Base-by-base conservation (phyloP, 2,113 vertebrate genomes). In the Sclerurus mexicanus region DNA sequence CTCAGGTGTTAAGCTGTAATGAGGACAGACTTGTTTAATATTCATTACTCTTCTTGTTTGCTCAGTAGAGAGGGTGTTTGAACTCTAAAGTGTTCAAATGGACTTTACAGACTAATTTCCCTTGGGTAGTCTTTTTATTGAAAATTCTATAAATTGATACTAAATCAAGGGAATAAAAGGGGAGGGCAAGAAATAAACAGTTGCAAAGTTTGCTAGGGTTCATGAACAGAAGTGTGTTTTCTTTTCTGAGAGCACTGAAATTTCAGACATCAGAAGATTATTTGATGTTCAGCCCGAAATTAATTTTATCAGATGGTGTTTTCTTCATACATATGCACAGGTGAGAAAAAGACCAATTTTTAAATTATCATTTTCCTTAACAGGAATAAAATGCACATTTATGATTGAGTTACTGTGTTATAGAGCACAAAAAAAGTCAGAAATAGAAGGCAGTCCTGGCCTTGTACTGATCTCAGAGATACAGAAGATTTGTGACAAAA, bases 71-170 rank as follows among this genome's bases (percentile, higher is more conserved):
- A 91, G 20, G 9, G 13, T 55, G 90, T 93, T 85, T 93, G 89
- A 91, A 93, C 63, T 74, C 60, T 12, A 21, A 71, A 59, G 22
- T 49, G 40, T 74, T 90, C 72, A 96, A 88, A 88, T 80, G 90
- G 87, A 90, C 92, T 90, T 94, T n/a, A 77, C 55, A 83, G 46
- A 67, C 42, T 93, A 55, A 93, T 96, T 93, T 96, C 91, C 75
- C 82, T 40, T 16, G 33, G 46, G 85, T 18, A 66, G 44, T 23
- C 19, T 53, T 92, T 87, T 62, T 82, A 73, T 24, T 94, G 71
- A 83, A 93, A 94, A 59, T 85, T 64, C 59, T 69, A 78, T 55
- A 82, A 93, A 93, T 23, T 95, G 78, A 77, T 87, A 91, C n/a
- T 59, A 56, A 94, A 85, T 77, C 39, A 86, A 93, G 67, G 50